Base-by-base conservation (phyloP, 2,113 vertebrate genomes). In the Cheilinus undulatus region DNA sequence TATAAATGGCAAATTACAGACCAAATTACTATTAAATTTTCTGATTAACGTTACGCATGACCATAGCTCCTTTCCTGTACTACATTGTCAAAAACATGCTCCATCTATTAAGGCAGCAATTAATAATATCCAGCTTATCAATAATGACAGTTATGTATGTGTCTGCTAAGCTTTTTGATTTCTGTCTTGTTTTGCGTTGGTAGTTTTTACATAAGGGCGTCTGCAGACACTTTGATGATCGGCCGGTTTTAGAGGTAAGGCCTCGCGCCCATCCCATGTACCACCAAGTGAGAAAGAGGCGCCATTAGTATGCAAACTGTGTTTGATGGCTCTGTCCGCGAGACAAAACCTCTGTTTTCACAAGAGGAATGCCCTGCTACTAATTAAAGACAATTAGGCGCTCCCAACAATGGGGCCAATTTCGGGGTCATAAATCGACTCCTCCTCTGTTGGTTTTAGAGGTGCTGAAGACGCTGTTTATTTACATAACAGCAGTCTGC, bases 341-440 rank as follows among this genome's bases (percentile, higher is more conserved):
- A 90, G 84, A 91, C 88, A 91, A 92, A 91, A 86, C 24, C 84
- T 53, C 70, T 86, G 91, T 92, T 93, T 93, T 91, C 88, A 85
- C 90, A 89, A 80, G 85, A 91, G 71, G 90, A 94, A 92, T 93
- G 92, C 62, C 43, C 70, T 72, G 82, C 73, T 86, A 76, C 86
- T 91, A 91, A 92, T 95, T 93, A 91, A 92, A 92, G 91, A 93
- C 92, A 93, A 93, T 93, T 92, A 93, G 86, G 78, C 74, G 54
- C 76, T 72, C 69, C 36, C 32, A 88, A 92, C 91, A 93, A 93
- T 90, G 80, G 86, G 80, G 72, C 68, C 79, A 89, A 89, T 89
- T 88, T 92, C 73, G 73, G 78, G 87, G 85, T 76, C 85, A 89
- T 92, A 92, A 93, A 93, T 86, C 73, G 72, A 71, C 90, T 88